Base-by-base conservation (phyloP, 2,797 vertebrate species). In the Sphenopsis melanotis region DNA sequence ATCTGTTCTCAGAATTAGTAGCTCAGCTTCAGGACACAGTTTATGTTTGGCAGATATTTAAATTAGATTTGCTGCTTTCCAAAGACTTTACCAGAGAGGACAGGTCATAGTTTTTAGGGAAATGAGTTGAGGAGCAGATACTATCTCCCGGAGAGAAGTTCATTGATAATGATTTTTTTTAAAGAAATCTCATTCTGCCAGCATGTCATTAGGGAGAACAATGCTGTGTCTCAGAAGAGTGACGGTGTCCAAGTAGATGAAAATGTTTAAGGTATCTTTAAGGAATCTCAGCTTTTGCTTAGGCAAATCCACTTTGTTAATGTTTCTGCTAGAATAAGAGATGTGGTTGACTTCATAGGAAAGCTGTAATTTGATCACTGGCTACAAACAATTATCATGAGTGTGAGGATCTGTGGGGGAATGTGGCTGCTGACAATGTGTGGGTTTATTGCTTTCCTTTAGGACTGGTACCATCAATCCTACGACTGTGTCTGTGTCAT, bases 391-490 rank as follows among this genome's bases (percentile, higher is more conserved):
- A 2, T 5, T 21, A 15, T 14, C 12, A 5, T 23, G 9, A 34
- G 34, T 79, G 49, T 61, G 30, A 82, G 24, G 39, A 27, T 4
- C 50, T 82, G n/a, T 53, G 63, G 61, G 47, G 39, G 37, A 71
- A 39, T 15, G 41, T 44, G 59, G 21, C 65, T 84, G 68, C 41
- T 66, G 77, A 86, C 47, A 20, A 24, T 8, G 10, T 59, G 32
- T 63, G 56, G 64, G 46, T 68, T 3, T 32, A 6, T 21, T 90
- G 29, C 82, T 88, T 80, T 76, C 69, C 30, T 64, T 47, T 94
- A 99, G 99, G 99, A 99, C 90, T 98, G 99, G 96, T 99, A 99
- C 97, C 99, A 99, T 97, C 99, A 99, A 97, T 99, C 99, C 11
- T 99, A 99, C 0, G 98, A 99, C 98, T 99, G 99, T n/a, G 99